Base-by-base conservation (phyloP, 64 coral and sea anemone genomes). In the Montipora efflorescens region DNA sequence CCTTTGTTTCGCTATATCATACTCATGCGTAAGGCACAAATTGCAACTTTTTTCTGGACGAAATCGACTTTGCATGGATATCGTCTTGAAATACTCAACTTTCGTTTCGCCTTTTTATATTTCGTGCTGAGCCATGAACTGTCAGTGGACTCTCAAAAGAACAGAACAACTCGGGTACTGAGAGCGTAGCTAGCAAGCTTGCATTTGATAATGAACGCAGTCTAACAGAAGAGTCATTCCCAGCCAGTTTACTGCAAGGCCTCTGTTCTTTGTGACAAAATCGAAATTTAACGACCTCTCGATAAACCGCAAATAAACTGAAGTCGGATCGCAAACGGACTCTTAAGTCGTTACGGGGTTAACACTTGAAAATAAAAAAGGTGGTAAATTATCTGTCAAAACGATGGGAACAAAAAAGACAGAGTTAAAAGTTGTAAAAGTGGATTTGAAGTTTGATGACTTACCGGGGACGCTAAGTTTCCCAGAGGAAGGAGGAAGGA, bases 251-350 rank as follows among this genome's bases (percentile, higher is more conserved):
- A 48, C 46, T 71, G 8, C 16, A 59, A n/a, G 19, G 3, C 66
- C 18, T 51, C 19, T 8, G 13, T 48, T 45, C 71, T 64, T 48
- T 45, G 44, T 72, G 82, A 86, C 82, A 86, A 86, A 43, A 86
- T 72, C 82, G 62, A 86, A 86, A 70, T 86, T 86, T 86, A 86
- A 86, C 82, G 82, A 86, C 62, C 82, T 86, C 82, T 86, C 47
- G 82, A 86, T 70, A 86, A 86, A 86, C 82, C 82, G 67, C 82
- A 86, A 86, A 86, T 86, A 86, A 86, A 72, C 82, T 86, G 66
- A 86, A 72, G 82, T 47, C 47, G 48, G 46, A 86, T 70, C 62
- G 66, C 82, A 86, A 86, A 72, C 64, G 82, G 11, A 71, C 82
- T 86, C 46, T 86, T 49, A 86, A 86, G 82, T 86, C 82, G 82